phyloP scores from a whole-genome alignment of 2,797 vertebrate genomes.

The Champsocephalus gunnari region DNA sequence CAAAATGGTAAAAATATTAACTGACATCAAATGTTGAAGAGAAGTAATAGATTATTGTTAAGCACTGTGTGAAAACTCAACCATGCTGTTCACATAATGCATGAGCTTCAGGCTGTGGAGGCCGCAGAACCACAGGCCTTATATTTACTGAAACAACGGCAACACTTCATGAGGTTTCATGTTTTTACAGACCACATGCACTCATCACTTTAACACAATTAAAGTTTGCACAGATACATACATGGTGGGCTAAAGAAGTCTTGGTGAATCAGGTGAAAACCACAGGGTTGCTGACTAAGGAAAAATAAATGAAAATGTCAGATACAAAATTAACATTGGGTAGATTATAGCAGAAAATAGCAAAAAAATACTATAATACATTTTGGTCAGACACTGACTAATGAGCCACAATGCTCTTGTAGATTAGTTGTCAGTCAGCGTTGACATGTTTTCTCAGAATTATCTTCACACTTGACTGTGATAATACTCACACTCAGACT shows the following conservation, averaged over 20 bases:
- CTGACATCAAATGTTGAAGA: background rate
- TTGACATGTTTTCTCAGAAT: background rate
- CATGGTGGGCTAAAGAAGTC: background rate
- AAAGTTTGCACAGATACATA: background rate
- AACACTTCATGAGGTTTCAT: background rate
- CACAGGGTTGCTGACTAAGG: background rate
- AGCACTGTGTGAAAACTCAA: background rate
- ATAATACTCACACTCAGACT: background rate
- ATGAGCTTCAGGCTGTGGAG: background rate
- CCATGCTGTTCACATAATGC: background rate
- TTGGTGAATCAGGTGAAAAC: background rate
- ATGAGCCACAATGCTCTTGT: background rate
- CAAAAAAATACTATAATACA: background rate
- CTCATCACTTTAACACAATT: background rate
- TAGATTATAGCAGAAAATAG: no score
- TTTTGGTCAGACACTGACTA: background rate
- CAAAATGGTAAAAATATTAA: background rate
- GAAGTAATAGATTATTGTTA: background rate
- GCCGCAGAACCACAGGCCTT: background rate
- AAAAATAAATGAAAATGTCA: no score
- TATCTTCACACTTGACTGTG: background rate
- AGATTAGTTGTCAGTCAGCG: background rate
- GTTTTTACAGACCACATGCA: conserved; percentile 10
- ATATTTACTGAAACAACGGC: background rate
- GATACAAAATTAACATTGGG: no score